Conservation (phyloP, 2,113 vertebrate species). For the Panthera leo region DNA sequence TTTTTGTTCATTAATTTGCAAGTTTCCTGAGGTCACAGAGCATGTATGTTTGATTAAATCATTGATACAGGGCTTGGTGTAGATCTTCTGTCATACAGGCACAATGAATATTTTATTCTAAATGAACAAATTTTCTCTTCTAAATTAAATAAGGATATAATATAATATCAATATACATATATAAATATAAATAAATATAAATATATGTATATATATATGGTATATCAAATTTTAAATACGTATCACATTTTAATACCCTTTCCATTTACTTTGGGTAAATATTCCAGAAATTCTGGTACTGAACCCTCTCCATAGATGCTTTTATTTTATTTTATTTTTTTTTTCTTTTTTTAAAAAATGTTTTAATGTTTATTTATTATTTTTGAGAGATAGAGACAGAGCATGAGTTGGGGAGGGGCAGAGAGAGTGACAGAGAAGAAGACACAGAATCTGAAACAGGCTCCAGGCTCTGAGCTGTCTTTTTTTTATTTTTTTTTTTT, state of each 20-base stretch:
- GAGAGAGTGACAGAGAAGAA: no score
- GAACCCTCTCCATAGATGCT: not conserved
- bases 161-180: not conserved
- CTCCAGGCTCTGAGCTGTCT: no score
- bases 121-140: not conserved
- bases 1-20: not conserved
- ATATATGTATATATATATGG: not conserved
- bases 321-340: no score
- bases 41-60: not conserved
- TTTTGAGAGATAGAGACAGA: no score
- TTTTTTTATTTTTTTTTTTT: no score
- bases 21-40: not conserved
- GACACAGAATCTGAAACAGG: no score
- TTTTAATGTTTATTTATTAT: no score
- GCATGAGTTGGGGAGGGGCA: no score
- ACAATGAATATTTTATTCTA: not conserved
- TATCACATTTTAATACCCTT: not conserved
- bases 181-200: not conserved
- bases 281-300: not conserved
- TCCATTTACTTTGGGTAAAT: not conserved
- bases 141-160: not conserved
- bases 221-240: not conserved
- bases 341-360: no score
- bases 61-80: not conserved
- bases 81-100: not conserved